Conservation (phyloP, 2,888 invertebrate genomes). For the Lydus trimaculatus region DNA sequence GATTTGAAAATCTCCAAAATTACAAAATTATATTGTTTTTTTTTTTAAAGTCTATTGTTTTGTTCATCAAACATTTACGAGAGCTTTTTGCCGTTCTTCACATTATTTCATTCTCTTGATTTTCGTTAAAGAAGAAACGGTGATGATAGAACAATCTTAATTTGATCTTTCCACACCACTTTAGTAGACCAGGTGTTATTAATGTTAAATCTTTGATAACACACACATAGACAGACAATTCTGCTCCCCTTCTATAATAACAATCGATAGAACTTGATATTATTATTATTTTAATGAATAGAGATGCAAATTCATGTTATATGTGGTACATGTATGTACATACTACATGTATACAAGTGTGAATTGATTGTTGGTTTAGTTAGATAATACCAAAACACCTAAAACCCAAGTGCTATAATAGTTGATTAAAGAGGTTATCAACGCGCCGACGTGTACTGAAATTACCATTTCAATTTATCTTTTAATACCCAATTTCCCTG, state of each 20-base stretch:
- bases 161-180: background rate
- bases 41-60: background rate
- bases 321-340: background rate
- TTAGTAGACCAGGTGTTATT: background rate
- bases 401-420: background rate
- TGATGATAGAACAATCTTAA: background rate
- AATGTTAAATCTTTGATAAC: background rate
- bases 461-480: background rate
- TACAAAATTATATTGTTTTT: background rate
- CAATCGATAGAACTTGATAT: background rate
- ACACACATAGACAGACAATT: too few species aligned
- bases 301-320: too few species aligned
- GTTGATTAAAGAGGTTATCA: background rate
- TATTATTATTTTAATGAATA: background rate
- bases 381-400: background rate
- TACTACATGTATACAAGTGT: background rate
- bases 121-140: background rate
- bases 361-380: background rate
- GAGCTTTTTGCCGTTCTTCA: background rate
- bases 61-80: background rate
- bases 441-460: background rate
- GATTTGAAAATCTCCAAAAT: background rate
- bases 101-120: background rate
- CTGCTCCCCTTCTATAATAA: too few species aligned
- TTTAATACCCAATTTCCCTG: background rate